Conservation (phyloP, 2,888 invertebrate species). For the Eristalinus sepulchralis region DNA sequence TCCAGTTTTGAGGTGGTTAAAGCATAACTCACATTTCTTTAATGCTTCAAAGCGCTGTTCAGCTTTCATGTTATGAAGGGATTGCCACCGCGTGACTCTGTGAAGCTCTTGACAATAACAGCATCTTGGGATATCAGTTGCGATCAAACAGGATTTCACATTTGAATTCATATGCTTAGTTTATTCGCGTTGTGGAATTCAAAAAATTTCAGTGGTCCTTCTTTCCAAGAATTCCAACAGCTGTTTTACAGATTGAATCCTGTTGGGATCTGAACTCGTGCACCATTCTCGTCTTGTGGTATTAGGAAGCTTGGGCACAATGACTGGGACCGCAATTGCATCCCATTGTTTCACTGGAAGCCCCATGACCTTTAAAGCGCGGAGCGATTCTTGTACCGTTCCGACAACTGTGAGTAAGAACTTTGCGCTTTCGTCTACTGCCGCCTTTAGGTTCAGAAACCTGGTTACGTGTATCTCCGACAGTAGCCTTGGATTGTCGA, state of each 20-base stretch:
- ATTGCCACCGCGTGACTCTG: constrained; percentile 7
- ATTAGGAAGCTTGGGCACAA: constrained; percentile 23
- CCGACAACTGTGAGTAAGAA: constrained; percentile 31
- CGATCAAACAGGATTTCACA: constrained; percentile 1
- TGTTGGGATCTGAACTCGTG: constrained; percentile 3
- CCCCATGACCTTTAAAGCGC: constrained; percentile 43
- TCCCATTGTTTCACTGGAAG: constrained; percentile 43
- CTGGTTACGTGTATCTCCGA: constrained; percentile 34
- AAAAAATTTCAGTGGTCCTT: constrained; percentile 10
- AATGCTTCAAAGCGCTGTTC: constrained; percentile 25
- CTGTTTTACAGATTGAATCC: not conserved
- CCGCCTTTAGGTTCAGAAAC: constrained; percentile 28
- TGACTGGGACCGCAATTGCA: constrained; percentile 34
- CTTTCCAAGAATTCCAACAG: constrained; percentile 10
- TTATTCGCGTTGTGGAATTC: not conserved
- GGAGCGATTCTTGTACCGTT: constrained; percentile 45
- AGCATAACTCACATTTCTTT: constrained; percentile 19
- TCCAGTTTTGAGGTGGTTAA: constrained; percentile 30
- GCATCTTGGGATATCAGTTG: not conserved
- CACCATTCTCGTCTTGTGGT: constrained; percentile 25
- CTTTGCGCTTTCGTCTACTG: constrained; percentile 21
- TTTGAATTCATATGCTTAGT: not conserved
- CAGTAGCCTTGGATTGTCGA: constrained; percentile 15
- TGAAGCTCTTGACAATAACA: constrained; percentile 29
- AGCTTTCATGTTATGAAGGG: not conserved